Base-by-base conservation (phyloP, 1,140 invertebrate genomes). In the Trichogramma pretiosum region DNA sequence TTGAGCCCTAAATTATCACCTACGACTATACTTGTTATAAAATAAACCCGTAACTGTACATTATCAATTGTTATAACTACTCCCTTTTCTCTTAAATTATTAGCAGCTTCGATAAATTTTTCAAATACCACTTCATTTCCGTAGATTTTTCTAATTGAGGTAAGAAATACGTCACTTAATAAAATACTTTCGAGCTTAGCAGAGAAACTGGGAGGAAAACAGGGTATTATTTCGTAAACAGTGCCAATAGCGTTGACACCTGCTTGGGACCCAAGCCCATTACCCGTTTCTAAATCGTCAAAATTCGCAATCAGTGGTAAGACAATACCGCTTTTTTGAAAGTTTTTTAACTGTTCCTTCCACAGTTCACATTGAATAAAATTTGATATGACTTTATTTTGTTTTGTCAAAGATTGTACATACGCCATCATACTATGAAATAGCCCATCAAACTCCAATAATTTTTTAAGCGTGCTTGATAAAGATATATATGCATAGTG, bases 101-200 rank as follows among this genome's bases (percentile, higher is more conserved):
- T 50, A 3, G 48, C 1, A 16, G 50, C 41, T 3, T 21, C 9
- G 7, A 54, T 51, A 18, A 44, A 33, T n/a, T 19, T 13, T 8
- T 42, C 0, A 59, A 71, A 71, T 76, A 77, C 66, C 62, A 52
- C 23, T 18, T 48, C 28, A 34, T 61, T 61, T 13, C 53, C 50
- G 22, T 50, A 59, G n/a, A 28, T 28, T 51, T 56, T 53, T 30
- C 58, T 36, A 43, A 56, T 47, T 18, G 52, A 30, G 18, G 56
- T 40, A 52, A 42, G 54, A 41, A 53, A 60, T 30, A 51, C 7
- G 17, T 46, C 33, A n/a, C 13, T n/a, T 5, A 50, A 37, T 10
- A 41, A 54, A 41, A 54, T 54, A 24, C 48, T 50, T 2, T 55
- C 40, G 18, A 48, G 33, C 46, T 55, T 55, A 3, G 48, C 48